Evolutionary conservation across 2,888 invertebrate species (phyloP).

Genomic region (Lasioglossum calceatum): DNA sequence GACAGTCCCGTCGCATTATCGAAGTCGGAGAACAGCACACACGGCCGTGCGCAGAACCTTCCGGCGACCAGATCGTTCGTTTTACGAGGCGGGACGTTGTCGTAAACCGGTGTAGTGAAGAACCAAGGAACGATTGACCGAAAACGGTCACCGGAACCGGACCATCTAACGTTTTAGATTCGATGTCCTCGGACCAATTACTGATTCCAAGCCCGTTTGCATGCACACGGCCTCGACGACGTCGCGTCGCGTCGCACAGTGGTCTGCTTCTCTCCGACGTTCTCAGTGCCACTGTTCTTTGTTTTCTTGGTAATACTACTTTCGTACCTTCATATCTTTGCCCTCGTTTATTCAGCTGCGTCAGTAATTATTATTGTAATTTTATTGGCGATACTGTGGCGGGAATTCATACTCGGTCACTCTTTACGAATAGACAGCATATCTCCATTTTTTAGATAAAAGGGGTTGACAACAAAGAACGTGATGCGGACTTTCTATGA

Average conservation of each 20-base stretch:
- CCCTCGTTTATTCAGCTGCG: background rate
- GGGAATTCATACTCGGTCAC: background rate
- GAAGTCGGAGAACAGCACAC: slow-evolving; percentile 19
- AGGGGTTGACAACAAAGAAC: background rate
- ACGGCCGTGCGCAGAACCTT: slow-evolving; percentile 16
- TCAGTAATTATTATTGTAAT: background rate
- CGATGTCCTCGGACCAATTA: slow-evolving; percentile 50
- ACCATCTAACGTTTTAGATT: slow-evolving; percentile 42
- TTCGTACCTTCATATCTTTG: background rate
- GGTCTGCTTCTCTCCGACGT: background rate
- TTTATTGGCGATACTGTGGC: background rate
- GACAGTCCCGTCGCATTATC: slow-evolving; percentile 54
- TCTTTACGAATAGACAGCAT: background rate
- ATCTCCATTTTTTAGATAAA: too few species aligned
- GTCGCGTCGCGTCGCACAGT: background rate
- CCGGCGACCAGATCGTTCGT: slow-evolving; percentile 47
- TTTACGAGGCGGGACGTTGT: slow-evolving; percentile 63
- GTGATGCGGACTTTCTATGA: background rate
- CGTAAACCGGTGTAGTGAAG: slow-evolving; percentile 53
- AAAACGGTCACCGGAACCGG: slow-evolving; percentile 46
- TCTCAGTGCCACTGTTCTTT: background rate
- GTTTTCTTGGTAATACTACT: background rate
- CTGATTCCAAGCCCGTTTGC: slow-evolving; percentile 38
- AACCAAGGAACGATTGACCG: slow-evolving; percentile 38
- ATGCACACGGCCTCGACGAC: background rate